phyloP scores from a whole-genome alignment of 2,113 vertebrate genomes.

The Myrmecophaga tridactyla region DNA sequence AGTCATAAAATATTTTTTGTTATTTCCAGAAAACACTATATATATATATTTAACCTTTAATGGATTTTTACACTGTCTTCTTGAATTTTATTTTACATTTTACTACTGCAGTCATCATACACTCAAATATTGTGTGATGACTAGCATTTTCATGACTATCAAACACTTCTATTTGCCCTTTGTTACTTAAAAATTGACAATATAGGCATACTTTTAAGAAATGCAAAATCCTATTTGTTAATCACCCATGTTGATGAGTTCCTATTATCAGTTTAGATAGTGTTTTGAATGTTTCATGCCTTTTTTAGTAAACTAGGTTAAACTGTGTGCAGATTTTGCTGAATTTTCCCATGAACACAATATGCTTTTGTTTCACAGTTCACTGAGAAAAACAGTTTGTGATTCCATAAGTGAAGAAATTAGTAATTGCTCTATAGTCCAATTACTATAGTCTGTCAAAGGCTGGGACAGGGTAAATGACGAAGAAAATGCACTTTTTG shows the following conservation, averaged over 20 bases:
- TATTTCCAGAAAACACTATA: background rate
- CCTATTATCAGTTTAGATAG: background rate
- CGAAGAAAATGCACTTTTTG: background rate
- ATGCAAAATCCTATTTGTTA: background rate
- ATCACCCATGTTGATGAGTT: background rate
- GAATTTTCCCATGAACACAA: background rate
- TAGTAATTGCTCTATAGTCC: background rate
- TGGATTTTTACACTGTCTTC: background rate
- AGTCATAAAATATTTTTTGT: constrained; percentile 22
- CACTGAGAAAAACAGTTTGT: background rate
- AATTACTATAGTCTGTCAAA: background rate
- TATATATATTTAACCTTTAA: background rate
- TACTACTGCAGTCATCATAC: background rate
- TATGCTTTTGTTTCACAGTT: background rate
- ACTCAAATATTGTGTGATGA: background rate
- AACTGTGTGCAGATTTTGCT: background rate
- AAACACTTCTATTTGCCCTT: background rate
- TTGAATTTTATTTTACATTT: constrained; percentile 23
- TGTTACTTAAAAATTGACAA: background rate
- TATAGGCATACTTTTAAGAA: background rate
- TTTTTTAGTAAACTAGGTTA: background rate
- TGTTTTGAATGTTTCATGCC: background rate
- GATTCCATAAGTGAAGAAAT: background rate
- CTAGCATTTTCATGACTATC: background rate
- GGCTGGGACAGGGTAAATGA: background rate